Evolutionary conservation across 2,797 vertebrate species (phyloP).

Genomic region (Dermochelys coriacea): DNA sequence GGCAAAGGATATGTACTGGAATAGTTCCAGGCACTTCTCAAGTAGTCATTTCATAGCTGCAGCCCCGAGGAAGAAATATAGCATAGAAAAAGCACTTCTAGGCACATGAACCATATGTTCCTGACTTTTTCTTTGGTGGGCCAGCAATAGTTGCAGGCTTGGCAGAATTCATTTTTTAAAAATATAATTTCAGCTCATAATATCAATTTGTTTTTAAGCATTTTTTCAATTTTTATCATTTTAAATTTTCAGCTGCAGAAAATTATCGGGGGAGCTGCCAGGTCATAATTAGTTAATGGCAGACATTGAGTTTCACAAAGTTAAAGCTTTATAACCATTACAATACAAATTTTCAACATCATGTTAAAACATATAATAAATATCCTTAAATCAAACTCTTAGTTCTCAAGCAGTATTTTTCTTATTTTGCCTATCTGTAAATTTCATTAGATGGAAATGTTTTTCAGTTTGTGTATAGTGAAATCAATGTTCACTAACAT

Average conservation of each 20-base stretch:
- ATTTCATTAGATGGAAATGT: not conserved
- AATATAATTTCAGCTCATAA: not conserved
- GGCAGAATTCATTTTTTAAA: not conserved
- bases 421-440: not conserved
- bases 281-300: not conserved
- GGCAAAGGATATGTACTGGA: not conserved
- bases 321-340: not conserved
- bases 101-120: not conserved
- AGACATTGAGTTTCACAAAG: not conserved
- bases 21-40: not conserved
- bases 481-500: not conserved
- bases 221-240: not conserved
- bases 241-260: not conserved
- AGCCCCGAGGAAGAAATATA: not conserved
- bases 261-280: not conserved
- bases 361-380: not conserved
- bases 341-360: not conserved
- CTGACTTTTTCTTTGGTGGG: not conserved
- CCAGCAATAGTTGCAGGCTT: slow-evolving; percentile 35
- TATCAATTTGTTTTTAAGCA: not conserved
- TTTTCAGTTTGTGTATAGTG: not conserved
- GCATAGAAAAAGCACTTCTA: slow-evolving; percentile 6
- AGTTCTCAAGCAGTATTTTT: not conserved
- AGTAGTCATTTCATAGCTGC: slow-evolving; percentile 11
- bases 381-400: not conserved